Conservation (phyloP, 2,797 vertebrate species). For the Merluccius polli region DNA sequence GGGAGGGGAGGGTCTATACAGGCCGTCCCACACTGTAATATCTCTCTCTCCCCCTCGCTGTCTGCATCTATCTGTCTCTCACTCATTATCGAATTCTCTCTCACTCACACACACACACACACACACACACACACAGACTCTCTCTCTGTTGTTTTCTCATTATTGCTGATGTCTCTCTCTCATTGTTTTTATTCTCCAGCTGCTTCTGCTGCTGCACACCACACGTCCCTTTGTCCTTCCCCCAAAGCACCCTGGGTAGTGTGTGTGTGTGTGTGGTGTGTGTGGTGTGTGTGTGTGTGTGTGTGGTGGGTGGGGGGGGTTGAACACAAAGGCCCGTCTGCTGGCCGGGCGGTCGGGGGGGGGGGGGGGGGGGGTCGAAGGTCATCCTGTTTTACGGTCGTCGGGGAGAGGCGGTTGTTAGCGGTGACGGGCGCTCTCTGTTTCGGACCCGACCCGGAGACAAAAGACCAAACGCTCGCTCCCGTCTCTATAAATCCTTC, state of each 20-base stretch:
- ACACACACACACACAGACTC: no score
- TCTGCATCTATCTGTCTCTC: neutral
- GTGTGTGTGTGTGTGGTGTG: slow-evolving; percentile 1
- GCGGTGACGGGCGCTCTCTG: neutral
- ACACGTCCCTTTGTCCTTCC: slow-evolving; percentile 67
- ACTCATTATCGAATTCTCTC: slow-evolving; percentile 29
- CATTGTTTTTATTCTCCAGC: slow-evolving; percentile 54
- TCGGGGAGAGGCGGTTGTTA: slow-evolving; percentile 32
- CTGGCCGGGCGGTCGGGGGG: neutral
- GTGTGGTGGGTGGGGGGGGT: slow-evolving; percentile 28
- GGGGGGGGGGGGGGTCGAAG: no score
- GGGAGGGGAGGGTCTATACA: no score
- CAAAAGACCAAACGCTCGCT: neutral
- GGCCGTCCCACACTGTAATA: no score
- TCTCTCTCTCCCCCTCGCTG: neutral
- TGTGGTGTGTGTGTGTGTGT: no score
- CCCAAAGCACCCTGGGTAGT: slow-evolving; percentile 57
- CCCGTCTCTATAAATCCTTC: neutral
- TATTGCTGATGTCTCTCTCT: slow-evolving; percentile 56
- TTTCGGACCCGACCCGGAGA: neutral
- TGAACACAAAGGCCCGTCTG: slow-evolving; percentile 58
- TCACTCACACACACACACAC: no score
- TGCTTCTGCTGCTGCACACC: slow-evolving; percentile 53
- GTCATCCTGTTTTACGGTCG: slow-evolving; percentile 49
- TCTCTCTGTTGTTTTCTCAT: slow-evolving; percentile 48